These are phyloP conservation scores for Nematolebias whitei DNA, from an alignment of 2,113 vertebrate genomes.

Conservation along the genomic window DNA sequence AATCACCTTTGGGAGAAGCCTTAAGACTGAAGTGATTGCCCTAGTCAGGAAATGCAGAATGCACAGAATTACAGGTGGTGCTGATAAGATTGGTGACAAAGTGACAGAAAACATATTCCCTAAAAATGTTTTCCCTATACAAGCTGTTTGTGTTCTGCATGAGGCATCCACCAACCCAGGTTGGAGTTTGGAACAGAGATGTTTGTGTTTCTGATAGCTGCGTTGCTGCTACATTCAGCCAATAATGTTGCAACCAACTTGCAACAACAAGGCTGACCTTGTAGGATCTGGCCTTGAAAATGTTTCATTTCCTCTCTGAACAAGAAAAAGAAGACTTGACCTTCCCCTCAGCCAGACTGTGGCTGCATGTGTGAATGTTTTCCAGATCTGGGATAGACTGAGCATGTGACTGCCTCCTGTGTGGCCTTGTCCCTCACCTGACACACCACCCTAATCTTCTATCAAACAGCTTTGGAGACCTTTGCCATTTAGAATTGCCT, in stretches of 20 bases:
- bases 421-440: slow-evolving; percentile 55
- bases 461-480: slow-evolving; percentile 66
- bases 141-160: slow-evolving; percentile 9
- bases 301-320: not conserved
- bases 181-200: not conserved
- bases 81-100: slow-evolving; percentile 58
- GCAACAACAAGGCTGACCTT: slow-evolving; percentile 15
- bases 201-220: slow-evolving; percentile 12
- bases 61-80: slow-evolving; percentile 34
- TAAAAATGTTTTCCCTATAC: slow-evolving; percentile 2
- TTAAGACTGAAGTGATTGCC: slow-evolving; percentile 44
- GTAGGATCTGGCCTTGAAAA: slow-evolving; percentile 9
- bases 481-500: slow-evolving; percentile 49
- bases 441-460: slow-evolving; percentile 67
- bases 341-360: not conserved
- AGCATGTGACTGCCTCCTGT: slow-evolving; percentile 68
- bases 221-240: not conserved
- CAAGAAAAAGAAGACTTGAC: not conserved
- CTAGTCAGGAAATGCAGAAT: slow-evolving; percentile 48
- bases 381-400: slow-evolving; percentile 22
- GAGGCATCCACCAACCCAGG: not conserved
- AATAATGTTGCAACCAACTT: not conserved
- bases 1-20: slow-evolving; percentile 36
- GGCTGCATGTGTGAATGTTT: slow-evolving; percentile 4
- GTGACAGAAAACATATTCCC: slow-evolving; percentile 32